Evolutionary conservation across 2,113 vertebrate genomes (phyloP).

Genomic region (Pseudorectes ferrugineus): DNA sequence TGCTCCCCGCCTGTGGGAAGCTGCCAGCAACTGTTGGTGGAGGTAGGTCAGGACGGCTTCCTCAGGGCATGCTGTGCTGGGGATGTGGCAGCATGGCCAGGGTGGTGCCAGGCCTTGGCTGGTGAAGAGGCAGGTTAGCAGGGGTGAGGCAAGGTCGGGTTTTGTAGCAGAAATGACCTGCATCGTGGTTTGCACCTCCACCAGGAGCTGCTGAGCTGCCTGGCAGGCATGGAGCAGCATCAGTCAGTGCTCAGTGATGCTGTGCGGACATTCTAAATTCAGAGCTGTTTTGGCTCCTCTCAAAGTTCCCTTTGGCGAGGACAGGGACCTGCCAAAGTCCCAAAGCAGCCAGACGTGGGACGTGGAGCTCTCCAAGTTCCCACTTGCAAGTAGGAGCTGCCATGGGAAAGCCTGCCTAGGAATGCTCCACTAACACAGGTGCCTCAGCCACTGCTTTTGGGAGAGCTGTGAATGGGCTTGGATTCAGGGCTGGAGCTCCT

Average conservation of each 20-base stretch:
- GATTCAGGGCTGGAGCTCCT: background rate
- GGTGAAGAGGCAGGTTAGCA: background rate
- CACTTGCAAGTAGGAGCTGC: background rate
- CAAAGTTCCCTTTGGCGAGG: background rate
- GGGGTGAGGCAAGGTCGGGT: background rate
- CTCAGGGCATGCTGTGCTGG: accelerated
- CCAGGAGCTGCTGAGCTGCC: background rate
- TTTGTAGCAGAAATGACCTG: background rate
- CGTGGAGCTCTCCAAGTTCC: background rate
- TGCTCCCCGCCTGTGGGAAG: accelerated
- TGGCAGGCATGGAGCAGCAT: background rate
- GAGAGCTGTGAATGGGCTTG: background rate
- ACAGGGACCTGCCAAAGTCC: background rate
- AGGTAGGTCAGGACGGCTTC: background rate
- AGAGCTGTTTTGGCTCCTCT: background rate
- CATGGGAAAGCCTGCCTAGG: background rate
- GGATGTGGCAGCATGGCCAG: background rate
- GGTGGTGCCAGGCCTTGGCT: background rate
- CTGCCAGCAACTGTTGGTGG: background rate
- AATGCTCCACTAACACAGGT: accelerated
- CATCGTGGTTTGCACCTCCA: background rate
- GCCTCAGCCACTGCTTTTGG: background rate
- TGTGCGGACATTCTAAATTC: background rate
- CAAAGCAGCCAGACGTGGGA: accelerated
- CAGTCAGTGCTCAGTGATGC: background rate